Percentiles rank a stretch among this genome's conserved stretches.
Evolutionary conservation across 2,113 vertebrate species (phyloP).

Genomic region (Rhinichthys klamathensis): DNA sequence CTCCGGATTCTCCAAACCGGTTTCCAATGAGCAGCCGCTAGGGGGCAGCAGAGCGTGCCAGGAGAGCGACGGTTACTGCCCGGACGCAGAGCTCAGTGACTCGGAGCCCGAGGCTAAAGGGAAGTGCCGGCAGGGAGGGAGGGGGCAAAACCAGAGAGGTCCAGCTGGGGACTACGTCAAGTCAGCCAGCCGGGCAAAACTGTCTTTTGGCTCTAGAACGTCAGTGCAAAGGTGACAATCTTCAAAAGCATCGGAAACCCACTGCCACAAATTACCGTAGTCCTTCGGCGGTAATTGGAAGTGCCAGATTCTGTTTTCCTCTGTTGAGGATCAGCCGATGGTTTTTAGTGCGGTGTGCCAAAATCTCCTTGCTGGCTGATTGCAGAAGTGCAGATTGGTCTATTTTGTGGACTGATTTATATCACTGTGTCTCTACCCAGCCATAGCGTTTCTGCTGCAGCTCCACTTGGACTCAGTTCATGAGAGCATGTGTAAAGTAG

Average conservation of each 20-base stretch:
- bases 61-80: conserved; percentile 95
- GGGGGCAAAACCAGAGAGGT: conserved; percentile 72
- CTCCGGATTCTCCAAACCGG: conserved; percentile 80
- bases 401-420: conserved; percentile 27
- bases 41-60: conserved; percentile 78
- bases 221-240: conserved; percentile 90
- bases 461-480: not conserved
- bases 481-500: conserved; percentile 21
- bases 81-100: conserved; percentile 94
- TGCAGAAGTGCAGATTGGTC: not conserved
- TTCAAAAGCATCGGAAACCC: conserved; percentile 5
- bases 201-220: conserved; percentile 79
- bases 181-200: conserved; percentile 76
- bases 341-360: conserved; percentile 6
- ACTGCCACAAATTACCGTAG: conserved; percentile 28
- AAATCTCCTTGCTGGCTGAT: not conserved
- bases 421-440: conserved; percentile 32
- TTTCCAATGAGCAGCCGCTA: conserved; percentile 69
- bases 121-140: conserved; percentile 74
- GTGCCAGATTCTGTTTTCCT: conserved; percentile 50
- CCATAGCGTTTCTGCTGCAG: conserved; percentile 40
- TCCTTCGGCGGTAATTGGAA: conserved; percentile 49
- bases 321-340: conserved; percentile 19
- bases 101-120: conserved; percentile 91
- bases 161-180: conserved; percentile 72